Evolutionary conservation across 2,797 vertebrate genomes (phyloP).

Genomic region (Ceryle rudis): DNA sequence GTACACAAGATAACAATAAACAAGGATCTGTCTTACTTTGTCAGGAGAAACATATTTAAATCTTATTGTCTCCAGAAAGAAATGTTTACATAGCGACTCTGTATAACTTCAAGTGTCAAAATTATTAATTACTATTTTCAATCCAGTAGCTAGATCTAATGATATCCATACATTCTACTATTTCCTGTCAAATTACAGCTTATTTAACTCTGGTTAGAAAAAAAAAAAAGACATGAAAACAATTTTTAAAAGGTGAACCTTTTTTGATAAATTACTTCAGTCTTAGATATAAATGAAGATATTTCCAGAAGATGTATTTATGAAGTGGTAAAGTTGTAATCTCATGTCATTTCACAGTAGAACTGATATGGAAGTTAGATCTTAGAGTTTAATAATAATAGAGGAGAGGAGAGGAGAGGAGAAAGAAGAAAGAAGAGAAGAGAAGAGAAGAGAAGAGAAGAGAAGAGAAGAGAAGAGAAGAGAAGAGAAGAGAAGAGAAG

Average conservation of each 20-base stretch:
- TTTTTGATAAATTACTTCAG: background rate
- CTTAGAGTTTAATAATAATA: background rate
- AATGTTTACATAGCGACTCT: background rate
- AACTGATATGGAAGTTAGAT: background rate
- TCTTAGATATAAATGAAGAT: background rate
- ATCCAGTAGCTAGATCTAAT: background rate
- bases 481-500: no score
- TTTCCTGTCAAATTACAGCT: background rate
- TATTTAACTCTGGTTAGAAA: background rate
- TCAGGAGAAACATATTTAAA: background rate
- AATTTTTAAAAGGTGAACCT: background rate
- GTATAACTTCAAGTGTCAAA: background rate
- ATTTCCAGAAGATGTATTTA: background rate
- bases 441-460: no score
- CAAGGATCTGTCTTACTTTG: background rate
- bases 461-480: no score
- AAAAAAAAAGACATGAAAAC: background rate
- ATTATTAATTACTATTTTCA: background rate
- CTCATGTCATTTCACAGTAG: accelerated
- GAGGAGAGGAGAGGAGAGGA: no score
- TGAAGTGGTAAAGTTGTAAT: background rate
- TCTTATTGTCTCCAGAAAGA: background rate
- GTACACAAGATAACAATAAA: background rate
- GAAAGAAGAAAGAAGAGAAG: no score
- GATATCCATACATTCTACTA: background rate